Evolutionary conservation across 64 coral and sea anemone genomes (phyloP), one percentile per base, ranked within the genome.

Genomic region (Montipora sp.): DNA sequence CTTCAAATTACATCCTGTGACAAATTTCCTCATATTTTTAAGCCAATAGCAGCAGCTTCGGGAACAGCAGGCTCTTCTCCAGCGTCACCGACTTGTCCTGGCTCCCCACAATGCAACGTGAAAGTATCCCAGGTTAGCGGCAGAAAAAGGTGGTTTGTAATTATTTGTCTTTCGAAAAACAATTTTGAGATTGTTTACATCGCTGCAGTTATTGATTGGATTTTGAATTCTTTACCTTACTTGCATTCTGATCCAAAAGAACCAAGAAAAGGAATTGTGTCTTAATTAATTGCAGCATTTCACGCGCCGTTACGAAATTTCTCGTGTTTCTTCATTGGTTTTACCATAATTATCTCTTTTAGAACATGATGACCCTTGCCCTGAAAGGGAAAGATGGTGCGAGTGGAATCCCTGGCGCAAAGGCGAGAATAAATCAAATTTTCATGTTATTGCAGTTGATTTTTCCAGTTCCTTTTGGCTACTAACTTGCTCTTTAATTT

Each of bases 351-450:
- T 57, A 8, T 57, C 53, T 57, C 60, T 50, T 47, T 77, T 89
- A 97, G 95, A 97, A 91, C 65, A 77, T 94, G 78, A 91, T 97
- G 92, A 97, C 95, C 20, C 89, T 97, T 14, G 95, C 95, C 13
- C 83, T 97, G 58, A 97, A 97, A 50, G 95, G 95, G 65, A 97
- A 91, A 91, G 95, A 97, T 67, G 95, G 95, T 4, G 66, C 83
- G 0, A 43, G 44, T 36, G 95, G 95, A 2, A 87, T 44, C 19
- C 95, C 92, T 27, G 95, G 95, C 21, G 47, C 20, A n/a, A 94
- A 97, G 95, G 95, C 94, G 44, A 78, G 44, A 15, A 78, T 14
- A 18, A 49, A 50, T 16, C 9, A 14, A 15, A 16, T 36, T 19
- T 2, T 11, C 21, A 4, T 3, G 27, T 48, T 76, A 0, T 47